Conservation (phyloP, 2,888 invertebrate species). For the Cephus runcator region DNA sequence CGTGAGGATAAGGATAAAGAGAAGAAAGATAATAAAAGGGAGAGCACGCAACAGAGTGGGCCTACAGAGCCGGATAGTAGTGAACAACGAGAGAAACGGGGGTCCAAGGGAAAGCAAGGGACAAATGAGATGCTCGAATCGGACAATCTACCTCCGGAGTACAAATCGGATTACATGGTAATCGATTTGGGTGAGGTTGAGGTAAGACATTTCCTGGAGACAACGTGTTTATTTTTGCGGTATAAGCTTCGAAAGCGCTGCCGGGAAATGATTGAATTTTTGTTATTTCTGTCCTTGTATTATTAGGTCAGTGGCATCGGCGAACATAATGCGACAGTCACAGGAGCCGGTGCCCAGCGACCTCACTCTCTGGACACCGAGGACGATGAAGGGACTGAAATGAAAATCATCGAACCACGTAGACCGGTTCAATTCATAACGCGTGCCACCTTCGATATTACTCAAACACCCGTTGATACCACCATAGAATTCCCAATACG, state of each 20-base stretch:
- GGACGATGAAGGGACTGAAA: constrained; percentile 62
- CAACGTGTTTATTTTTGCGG: not conserved
- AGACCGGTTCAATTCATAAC: constrained; percentile 56
- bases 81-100: constrained; percentile 45
- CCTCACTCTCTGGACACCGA: constrained; percentile 52
- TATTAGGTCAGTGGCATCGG: constrained; percentile 44
- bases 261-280: not conserved
- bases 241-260: not conserved
- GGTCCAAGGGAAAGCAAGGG: constrained; percentile 49
- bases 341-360: constrained; percentile 50
- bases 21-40: constrained; percentile 51
- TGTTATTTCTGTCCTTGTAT: not conserved
- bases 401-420: constrained; percentile 62
- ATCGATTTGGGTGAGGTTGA: constrained; percentile 65
- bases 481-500: constrained; percentile 58
- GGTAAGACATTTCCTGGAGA: constrained; percentile 35
- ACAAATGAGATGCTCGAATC: constrained; percentile 64
- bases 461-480: constrained; percentile 57
- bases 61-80: constrained; percentile 34
- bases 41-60: constrained; percentile 14
- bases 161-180: constrained; percentile 65
- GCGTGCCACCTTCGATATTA: constrained; percentile 56
- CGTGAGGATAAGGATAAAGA: constrained; percentile 59
- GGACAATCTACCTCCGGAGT: constrained; percentile 59
- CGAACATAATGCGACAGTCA: constrained; percentile 52